These are phyloP conservation scores for Fopius arisanus DNA, from an alignment of 1,140 invertebrate species.

Conservation along the genomic window DNA sequence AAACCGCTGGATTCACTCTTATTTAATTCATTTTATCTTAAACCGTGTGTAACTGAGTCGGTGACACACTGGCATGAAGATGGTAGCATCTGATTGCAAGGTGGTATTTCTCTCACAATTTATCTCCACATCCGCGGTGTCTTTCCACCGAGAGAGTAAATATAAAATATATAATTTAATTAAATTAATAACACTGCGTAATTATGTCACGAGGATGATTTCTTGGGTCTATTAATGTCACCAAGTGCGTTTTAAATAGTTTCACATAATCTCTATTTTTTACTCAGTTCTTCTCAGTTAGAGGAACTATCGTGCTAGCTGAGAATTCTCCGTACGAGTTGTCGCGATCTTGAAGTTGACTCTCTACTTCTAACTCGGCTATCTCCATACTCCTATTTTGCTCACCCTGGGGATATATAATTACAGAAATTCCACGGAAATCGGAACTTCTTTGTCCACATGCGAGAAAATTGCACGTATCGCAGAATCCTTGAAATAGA, in stretches of 20 bases:
- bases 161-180: neutral
- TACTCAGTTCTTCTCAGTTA: neutral
- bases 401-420: neutral
- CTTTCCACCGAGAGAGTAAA: neutral
- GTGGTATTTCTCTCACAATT: neutral
- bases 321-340: conserved; percentile 10
- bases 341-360: neutral
- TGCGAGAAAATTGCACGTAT: neutral
- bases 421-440: neutral
- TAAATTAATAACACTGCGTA: neutral
- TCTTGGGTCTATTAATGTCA: neutral
- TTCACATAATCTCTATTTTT: neutral
- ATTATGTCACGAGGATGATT: neutral
- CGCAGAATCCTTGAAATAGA: neutral
- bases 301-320: neutral
- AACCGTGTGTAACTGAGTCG: neutral
- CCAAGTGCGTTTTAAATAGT: neutral
- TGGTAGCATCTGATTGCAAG: neutral
- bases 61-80: neutral
- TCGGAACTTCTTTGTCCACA: conserved; percentile 4
- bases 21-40: neutral
- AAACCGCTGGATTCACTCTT: neutral
- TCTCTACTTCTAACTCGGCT: neutral
- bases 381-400: neutral
- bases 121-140: neutral